phyloP scores from a whole-genome alignment of 2,888 invertebrate species.

The Trachelus tabidus region DNA sequence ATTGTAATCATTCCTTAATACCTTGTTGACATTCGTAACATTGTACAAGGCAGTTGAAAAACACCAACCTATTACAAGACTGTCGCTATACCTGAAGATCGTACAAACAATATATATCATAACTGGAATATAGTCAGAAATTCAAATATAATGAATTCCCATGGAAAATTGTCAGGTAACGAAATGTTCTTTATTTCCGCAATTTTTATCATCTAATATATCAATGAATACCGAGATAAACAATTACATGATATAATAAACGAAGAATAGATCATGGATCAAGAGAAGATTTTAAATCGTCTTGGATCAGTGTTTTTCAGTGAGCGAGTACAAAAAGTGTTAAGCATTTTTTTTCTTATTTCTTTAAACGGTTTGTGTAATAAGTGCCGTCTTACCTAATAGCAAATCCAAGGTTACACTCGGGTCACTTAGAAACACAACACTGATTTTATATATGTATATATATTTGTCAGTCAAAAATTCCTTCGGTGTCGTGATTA shows the following conservation, averaged over 20 bases:
- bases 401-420: conserved; percentile 42
- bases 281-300: not conserved
- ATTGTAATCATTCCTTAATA: not conserved
- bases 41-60: not conserved
- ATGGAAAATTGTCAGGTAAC: not conserved
- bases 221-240: not conserved
- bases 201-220: not conserved
- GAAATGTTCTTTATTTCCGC: not conserved
- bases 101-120: not conserved
- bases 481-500: not conserved
- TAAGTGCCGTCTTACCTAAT: conserved; percentile 33
- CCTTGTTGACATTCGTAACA: not conserved
- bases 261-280: not conserved
- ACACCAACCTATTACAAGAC: not conserved
- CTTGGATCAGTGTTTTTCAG: not conserved
- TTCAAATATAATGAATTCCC: not conserved
- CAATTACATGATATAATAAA: not conserved
- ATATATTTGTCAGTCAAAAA: not conserved
- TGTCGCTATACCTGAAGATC: not conserved
- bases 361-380: not conserved
- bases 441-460: conserved; percentile 21
- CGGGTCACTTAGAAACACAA: conserved; percentile 41
- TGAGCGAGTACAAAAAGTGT: not conserved
- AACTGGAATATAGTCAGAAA: not conserved
- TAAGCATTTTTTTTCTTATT: too few species aligned